Conservation (phyloP, 2,797 vertebrate genomes). For the Pteropus rufus region DNA sequence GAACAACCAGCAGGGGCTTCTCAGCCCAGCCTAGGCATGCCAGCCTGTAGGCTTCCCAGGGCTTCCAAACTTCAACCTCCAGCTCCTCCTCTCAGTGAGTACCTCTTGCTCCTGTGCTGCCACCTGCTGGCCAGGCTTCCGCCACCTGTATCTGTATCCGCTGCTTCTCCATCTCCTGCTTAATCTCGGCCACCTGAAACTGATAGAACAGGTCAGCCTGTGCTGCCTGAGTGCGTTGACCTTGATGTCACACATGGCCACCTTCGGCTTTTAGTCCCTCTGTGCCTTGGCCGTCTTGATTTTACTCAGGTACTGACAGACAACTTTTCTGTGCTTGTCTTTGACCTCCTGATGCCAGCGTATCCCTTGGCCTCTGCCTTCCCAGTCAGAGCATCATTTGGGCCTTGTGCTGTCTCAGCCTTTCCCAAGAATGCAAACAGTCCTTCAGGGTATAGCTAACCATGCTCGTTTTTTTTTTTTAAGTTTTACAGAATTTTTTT, state of each 20-base stretch:
- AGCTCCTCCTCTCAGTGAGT: slow-evolving; percentile 89
- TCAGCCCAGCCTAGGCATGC: slow-evolving; percentile 88
- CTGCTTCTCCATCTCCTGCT: slow-evolving; percentile 92
- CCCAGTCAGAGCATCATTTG: slow-evolving; percentile 91
- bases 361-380: slow-evolving; percentile 93
- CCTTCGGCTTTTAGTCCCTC: slow-evolving; percentile 92
- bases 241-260: slow-evolving; percentile 88
- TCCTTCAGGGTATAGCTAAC: slow-evolving; percentile 96
- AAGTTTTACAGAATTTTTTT: background rate
- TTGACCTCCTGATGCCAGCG: slow-evolving; percentile 90
- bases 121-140: slow-evolving; percentile 90
- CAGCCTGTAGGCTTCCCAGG: slow-evolving; percentile 88
- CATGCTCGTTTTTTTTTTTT: slow-evolving; percentile 78
- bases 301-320: slow-evolving; percentile 92
- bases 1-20: slow-evolving; percentile 90
- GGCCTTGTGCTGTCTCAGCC: slow-evolving; percentile 91
- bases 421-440: slow-evolving; percentile 91
- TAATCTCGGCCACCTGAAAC: slow-evolving; percentile 93
- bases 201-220: slow-evolving; percentile 92
- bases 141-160: slow-evolving; percentile 91
- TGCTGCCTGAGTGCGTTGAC: slow-evolving; percentile 89
- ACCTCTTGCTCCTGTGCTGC: slow-evolving; percentile 92
- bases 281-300: slow-evolving; percentile 93
- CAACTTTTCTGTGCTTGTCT: slow-evolving; percentile 90
- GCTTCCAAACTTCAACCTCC: slow-evolving; percentile 90